Base-by-base conservation (phyloP, 2,113 vertebrate species). In the Eurystomus gularis region DNA sequence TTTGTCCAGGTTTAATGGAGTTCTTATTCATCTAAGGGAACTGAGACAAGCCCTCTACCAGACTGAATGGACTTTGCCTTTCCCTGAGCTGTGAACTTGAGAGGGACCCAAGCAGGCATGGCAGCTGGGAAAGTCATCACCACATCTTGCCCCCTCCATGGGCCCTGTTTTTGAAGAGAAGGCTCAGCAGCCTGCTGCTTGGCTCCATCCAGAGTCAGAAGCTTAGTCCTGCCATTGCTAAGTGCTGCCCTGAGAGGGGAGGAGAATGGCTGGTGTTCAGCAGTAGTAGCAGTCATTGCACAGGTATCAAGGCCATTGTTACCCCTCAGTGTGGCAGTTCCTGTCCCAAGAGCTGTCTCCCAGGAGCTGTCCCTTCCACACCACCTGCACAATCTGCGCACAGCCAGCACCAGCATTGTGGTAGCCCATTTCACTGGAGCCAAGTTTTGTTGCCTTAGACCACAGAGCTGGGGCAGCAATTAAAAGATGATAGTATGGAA, bases 321-420 rank as follows among this genome's bases (percentile, higher is more conserved):
- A 2, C 6, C 39, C 8, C 20, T 85, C 26, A 25, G 13, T 20
- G 15, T 39, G 14, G 25, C 35, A 62, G 23, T 12, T 2, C 35
- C 33, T 83, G 58, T 40, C 35, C 31, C 35, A 54, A 83, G 21
- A 77, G 11, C 6, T 70, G 6, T 35, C 23, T 73, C 17, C 25
- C 23, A 86, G 17, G 17, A 5, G 0, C 1, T 42, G 10, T 81
- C 28, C 25, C 4, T 4, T 29, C 26, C 9, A 2, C 13, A 42
- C 10, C 8, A 10, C 0, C 2, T 13, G 11, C n/a, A 37, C 13
- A 31, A 24, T 25, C 29, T 58, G 21, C 42, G 20, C 5, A 0
- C 5, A 17, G 35, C 52, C 52, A 90, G 52, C 23, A 28, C 11
- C 4, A 40, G 37, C 7, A 37, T 44, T 52, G 19, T 25, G 10